phyloP scores from a whole-genome alignment of 1,140 invertebrate genomes.

The Nebria ingens region DNA sequence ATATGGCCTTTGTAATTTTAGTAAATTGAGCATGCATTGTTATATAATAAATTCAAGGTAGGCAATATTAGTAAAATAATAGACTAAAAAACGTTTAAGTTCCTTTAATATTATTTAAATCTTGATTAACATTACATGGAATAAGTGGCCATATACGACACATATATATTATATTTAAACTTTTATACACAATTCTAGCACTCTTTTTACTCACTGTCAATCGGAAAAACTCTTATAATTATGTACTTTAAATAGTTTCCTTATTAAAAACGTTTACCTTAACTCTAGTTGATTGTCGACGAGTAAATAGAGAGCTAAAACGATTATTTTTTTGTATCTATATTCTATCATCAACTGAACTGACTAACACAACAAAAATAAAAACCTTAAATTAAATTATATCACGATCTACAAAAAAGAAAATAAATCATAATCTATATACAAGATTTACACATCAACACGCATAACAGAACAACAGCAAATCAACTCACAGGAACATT shows the following conservation, averaged over 20 bases:
- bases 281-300: not conserved
- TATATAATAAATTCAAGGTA: not conserved
- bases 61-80: not conserved
- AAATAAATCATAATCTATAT: slow-evolving; percentile 4
- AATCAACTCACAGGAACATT: slow-evolving; percentile 5
- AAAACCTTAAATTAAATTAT: slow-evolving; percentile 6
- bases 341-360: slow-evolving; percentile 1
- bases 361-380: slow-evolving; percentile 5
- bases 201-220: not conserved
- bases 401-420: slow-evolving; percentile 9
- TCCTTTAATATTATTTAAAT: not conserved
- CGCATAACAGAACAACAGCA: slow-evolving; percentile 7
- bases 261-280: not conserved
- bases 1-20: too few relatives aligned
- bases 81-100: not conserved
- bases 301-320: not conserved
- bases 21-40: too few relatives aligned
- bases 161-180: slow-evolving; percentile 9
- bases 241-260: not conserved
- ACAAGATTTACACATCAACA: slow-evolving; percentile 5
- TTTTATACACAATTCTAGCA: not conserved
- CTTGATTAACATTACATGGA: slow-evolving; percentile 4
- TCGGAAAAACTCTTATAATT: not conserved
- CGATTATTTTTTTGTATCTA: not conserved
- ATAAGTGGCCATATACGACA: slow-evolving; percentile 7